Evolutionary conservation across 2,888 invertebrate genomes (phyloP), one percentile per base, ranked within the genome.

Genomic region (Synanthedon tipuliformis): DNA sequence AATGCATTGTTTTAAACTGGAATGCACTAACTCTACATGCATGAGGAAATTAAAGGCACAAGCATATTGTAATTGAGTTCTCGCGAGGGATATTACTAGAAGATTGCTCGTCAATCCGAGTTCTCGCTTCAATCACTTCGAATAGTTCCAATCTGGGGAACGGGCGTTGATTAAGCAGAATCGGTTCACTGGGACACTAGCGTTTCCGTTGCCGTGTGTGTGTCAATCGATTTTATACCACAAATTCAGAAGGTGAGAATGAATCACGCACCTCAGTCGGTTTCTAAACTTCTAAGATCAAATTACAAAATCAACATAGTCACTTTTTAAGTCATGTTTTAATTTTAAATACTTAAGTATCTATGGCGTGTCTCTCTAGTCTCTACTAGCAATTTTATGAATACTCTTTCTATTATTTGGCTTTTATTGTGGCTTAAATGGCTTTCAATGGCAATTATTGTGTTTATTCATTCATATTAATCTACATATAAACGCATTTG

Each of bases 41-140:
- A 75, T 60, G 63, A 78, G 82, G 81, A 81, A 83, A 84, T 84
- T 76, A 78, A 82, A 78, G 75, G 69, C 73, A 62, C 71, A 73
- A 66, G 61, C 65, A 64, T 73, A 73, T 75, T 71, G 78, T 83
- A 82, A 86, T 86, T 75, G 79, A 82, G 84, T 87, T 87, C 73
- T 69, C 70, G 71, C 66, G 70, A 75, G 82, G 86, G 86, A 85
- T 86, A 86, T 86, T 86, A 83, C 77, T 73, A 61, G 80, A 85
- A 86, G 85, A 86, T 87, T 87, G 85, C 81, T 86, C 81, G 81
- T 81, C 82, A 83, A 74, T 71, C 70, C 69, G 70, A 69, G 76
- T 81, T 78, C 73, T 75, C 80, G 74, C 67, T 76, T 69, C 77
- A 75, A 80, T 81, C 78, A 75, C 76, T 72, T 70, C 71, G 67